These are phyloP conservation scores for Drosophila navojoa DNA, from an alignment of 1,140 invertebrate genomes.

Conservation along the genomic window DNA sequence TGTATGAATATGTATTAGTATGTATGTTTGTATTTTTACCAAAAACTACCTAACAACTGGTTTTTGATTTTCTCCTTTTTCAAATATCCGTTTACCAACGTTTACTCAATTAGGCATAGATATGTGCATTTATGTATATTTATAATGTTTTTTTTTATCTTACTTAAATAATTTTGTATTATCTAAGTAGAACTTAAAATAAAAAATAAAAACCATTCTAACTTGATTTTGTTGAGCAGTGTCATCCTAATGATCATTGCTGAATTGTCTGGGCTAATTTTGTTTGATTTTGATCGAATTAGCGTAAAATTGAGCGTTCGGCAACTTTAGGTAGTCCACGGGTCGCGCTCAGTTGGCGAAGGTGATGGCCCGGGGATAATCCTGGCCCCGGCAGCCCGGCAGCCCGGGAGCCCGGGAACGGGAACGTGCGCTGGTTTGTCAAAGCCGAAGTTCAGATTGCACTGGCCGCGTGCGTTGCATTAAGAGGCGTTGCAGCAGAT, in stretches of 20 bases:
- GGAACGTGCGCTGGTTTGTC: slow-evolving; percentile 67
- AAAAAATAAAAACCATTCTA: too few species aligned
- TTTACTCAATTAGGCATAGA: too few species aligned
- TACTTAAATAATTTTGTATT: too few species aligned
- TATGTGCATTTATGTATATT: too few species aligned
- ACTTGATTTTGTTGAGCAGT: slow-evolving; percentile 15
- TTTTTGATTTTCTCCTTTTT: too few species aligned
- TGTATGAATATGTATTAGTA: not conserved
- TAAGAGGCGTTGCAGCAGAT: slow-evolving; percentile 55
- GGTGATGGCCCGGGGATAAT: not conserved
- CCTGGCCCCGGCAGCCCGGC: too few species aligned
- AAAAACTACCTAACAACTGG: too few species aligned
- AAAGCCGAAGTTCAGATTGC: slow-evolving; percentile 65
- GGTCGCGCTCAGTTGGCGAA: slow-evolving; percentile 33
- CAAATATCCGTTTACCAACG: too few species aligned
- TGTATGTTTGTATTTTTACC: not conserved
- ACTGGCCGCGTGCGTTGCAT: slow-evolving; percentile 63
- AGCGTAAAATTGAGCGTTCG: slow-evolving; percentile 78
- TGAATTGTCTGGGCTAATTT: slow-evolving; percentile 56
- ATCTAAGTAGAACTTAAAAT: too few species aligned
- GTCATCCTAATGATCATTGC: slow-evolving; percentile 55
- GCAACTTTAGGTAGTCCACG: slow-evolving; percentile 50
- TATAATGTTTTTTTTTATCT: too few species aligned
- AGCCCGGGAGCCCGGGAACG: not conserved
- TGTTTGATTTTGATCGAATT: slow-evolving; percentile 81